Evolutionary conservation across 2,113 vertebrate species (phyloP).

Genomic region (Pseudorhombus dupliciocellatus): DNA sequence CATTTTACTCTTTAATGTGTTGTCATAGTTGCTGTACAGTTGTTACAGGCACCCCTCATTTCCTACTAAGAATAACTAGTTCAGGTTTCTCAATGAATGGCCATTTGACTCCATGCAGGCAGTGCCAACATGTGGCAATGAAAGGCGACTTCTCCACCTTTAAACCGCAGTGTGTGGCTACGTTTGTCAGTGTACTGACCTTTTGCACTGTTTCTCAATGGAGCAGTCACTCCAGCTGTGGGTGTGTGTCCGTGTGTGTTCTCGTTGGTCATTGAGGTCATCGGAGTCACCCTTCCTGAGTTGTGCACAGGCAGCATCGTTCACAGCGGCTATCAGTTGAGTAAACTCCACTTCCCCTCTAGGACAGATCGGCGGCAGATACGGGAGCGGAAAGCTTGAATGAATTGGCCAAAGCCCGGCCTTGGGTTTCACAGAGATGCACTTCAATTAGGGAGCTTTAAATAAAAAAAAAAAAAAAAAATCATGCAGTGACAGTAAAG

Average conservation of each 20-base stretch:
- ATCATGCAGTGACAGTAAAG: slow-evolving; percentile 14
- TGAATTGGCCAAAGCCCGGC: slow-evolving; percentile 68
- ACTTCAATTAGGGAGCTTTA: slow-evolving; percentile 62
- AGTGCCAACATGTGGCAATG: slow-evolving; percentile 3
- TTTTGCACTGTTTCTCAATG: slow-evolving; percentile 56
- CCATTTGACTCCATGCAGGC: slow-evolving; percentile 26
- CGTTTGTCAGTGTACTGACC: slow-evolving; percentile 25
- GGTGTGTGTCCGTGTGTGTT: slow-evolving; percentile 48
- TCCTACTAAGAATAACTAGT: slow-evolving; percentile 20
- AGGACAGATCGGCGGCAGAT: slow-evolving; percentile 73
- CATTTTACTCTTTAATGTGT: slow-evolving; percentile 29
- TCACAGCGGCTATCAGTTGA: slow-evolving; percentile 68
- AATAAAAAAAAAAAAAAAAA: no score
- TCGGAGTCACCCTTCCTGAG: slow-evolving; percentile 61
- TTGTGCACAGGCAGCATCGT: slow-evolving; percentile 64
- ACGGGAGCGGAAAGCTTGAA: slow-evolving; percentile 77
- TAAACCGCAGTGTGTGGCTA: slow-evolving; percentile 20
- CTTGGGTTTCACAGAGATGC: slow-evolving; percentile 72
- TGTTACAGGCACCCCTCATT: slow-evolving; percentile 31
- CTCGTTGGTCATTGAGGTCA: slow-evolving; percentile 71
- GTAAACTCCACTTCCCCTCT: slow-evolving; percentile 81
- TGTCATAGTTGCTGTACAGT: slow-evolving; percentile 6
- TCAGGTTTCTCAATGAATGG: slow-evolving; percentile 16
- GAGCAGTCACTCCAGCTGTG: slow-evolving; percentile 38
- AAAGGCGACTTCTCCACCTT: slow-evolving; percentile 12